phyloP scores from a whole-genome alignment of 2,113 vertebrate genomes.

The Atherinomorus stipes region DNA sequence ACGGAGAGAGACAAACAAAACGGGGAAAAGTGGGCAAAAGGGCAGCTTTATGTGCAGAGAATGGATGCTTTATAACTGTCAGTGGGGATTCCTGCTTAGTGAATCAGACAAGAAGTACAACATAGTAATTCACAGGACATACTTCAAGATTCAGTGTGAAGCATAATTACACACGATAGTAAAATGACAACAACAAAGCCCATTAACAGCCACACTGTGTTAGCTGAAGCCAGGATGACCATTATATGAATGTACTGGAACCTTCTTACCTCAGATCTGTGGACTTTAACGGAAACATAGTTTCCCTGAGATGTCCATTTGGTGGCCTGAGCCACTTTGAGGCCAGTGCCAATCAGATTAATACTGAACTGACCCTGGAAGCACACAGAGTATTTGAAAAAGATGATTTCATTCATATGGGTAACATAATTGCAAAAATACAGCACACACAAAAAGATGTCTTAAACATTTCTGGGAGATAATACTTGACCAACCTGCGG shows the following conservation, averaged over 20 bases:
- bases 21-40: conserved; percentile 53
- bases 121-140: conserved; percentile 8
- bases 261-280: conserved; percentile 89
- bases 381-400: conserved; percentile 8
- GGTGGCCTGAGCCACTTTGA: conserved; percentile 87
- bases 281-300: conserved; percentile 90
- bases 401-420: neutral
- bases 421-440: neutral
- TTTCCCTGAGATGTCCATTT: conserved; percentile 94
- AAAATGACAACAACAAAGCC: neutral
- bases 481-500: conserved; percentile 85
- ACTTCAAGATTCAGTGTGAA: conserved; percentile 5
- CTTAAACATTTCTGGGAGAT: neutral
- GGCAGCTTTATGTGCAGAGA: conserved; percentile 41
- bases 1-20: conserved; percentile 51
- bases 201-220: neutral
- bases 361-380: conserved; percentile 95
- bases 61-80: conserved; percentile 54
- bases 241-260: neutral
- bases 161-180: neutral
- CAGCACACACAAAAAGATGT: neutral
- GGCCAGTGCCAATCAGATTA: conserved; percentile 91
- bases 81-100: conserved; percentile 57
- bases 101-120: conserved; percentile 50
- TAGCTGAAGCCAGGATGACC: neutral